Evolutionary conservation across 2,113 vertebrate species (phyloP).

Genomic region (Genyomyrus donnyi): DNA sequence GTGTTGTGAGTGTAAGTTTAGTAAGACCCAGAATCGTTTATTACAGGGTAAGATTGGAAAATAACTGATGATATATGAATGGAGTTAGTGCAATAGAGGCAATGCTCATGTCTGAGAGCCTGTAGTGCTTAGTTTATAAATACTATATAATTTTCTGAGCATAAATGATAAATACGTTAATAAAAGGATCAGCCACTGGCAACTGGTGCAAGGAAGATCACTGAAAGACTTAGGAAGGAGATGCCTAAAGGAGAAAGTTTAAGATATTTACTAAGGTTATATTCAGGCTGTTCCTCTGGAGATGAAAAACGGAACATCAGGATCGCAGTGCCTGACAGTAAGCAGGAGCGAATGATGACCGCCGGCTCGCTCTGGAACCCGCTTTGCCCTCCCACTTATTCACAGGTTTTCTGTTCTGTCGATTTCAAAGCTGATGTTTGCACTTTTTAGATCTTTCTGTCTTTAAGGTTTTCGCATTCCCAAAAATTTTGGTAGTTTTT

Average conservation of each 20-base stretch:
- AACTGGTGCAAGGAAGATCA: not conserved
- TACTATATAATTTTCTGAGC: not conserved
- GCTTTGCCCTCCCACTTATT: not conserved
- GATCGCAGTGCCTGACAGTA: not conserved
- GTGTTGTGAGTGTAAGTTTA: not conserved
- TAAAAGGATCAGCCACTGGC: not conserved
- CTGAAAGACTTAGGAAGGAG: not conserved
- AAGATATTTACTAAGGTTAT: not conserved
- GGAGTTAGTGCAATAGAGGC: not conserved
- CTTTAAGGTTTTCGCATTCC: not conserved
- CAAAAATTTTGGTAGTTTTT: not conserved
- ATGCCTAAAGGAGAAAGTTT: not conserved
- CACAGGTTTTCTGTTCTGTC: not conserved
- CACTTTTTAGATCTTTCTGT: not conserved
- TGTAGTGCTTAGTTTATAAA: not conserved
- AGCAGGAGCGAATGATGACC: not conserved
- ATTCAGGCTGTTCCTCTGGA: not conserved
- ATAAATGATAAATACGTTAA: not conserved
- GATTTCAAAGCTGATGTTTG: not conserved
- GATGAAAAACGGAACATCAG: not conserved
- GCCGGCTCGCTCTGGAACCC: not conserved
- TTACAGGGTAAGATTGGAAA: not conserved
- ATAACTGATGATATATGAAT: not conserved
- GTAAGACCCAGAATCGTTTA: not conserved
- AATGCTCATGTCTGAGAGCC: not conserved